Percentiles rank a stretch among this genome's conserved stretches.
Evolutionary conservation across 2,797 vertebrate species (phyloP).

Genomic region (Rhinatrema bivittatum): DNA sequence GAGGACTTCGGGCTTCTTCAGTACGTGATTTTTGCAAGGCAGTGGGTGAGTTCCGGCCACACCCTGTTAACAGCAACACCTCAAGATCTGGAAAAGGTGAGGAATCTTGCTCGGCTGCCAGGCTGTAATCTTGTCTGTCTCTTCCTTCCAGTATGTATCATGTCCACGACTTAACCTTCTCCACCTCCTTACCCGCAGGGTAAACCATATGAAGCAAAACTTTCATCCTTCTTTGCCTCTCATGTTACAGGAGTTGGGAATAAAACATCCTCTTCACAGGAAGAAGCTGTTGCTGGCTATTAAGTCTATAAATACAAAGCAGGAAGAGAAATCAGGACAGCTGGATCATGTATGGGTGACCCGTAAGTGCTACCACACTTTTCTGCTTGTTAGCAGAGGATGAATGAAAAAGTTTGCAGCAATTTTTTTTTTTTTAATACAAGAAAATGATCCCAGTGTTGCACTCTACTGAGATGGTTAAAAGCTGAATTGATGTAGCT

Average conservation of each 20-base stretch:
- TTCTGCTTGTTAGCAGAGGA: not conserved
- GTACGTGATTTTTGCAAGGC: slow-evolving; percentile 85
- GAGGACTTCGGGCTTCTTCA: slow-evolving; percentile 89
- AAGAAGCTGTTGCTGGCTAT: slow-evolving; percentile 91
- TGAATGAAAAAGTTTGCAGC: not conserved
- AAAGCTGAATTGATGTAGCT: too few species aligned
- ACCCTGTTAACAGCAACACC: slow-evolving; percentile 83
- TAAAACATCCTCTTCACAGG: slow-evolving; percentile 90
- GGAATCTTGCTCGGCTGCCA: too few species aligned
- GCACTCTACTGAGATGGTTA: too few species aligned
- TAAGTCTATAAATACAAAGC: slow-evolving; percentile 78
- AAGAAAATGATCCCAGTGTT: too few species aligned
- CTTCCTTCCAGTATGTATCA: too few species aligned
- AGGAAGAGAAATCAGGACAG: slow-evolving; percentile 81
- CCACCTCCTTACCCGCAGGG: too few species aligned
- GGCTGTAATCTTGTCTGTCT: too few species aligned
- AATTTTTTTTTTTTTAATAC: not conserved
- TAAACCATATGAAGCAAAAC: too few species aligned
- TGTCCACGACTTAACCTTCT: too few species aligned
- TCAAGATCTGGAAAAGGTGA: slow-evolving; percentile 94
- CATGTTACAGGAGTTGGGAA: slow-evolving; percentile 86
- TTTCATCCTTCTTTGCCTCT: too few species aligned
- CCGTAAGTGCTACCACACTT: slow-evolving; percentile 59
- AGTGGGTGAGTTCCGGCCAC: slow-evolving; percentile 89
- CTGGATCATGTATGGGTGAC: slow-evolving; percentile 96